Evolutionary conservation across 1,140 invertebrate genomes (phyloP), one percentile per base, ranked within the genome.

Genomic region (Maniola jurtina): DNA sequence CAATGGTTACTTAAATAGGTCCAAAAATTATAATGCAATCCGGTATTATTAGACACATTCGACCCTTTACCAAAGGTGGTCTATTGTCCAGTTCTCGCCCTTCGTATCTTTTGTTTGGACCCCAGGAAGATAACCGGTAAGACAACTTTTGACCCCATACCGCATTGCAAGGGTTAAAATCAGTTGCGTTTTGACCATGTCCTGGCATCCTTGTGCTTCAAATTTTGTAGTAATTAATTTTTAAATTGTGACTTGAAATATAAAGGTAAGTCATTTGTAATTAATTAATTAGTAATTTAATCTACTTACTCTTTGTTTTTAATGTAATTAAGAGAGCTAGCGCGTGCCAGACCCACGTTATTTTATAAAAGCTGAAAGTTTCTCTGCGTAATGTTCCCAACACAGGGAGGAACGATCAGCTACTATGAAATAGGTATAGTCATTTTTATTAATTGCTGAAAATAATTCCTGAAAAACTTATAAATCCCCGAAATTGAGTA

Each of bases 1-100:
- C 83, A 81, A 74, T 84, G 84, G 86, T 85, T 90, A 90, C 88
- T 90, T 86, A 90, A 90, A 90, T 88, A 90, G 86, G 86, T 88
- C 86, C 88, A 90, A 90, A 89, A 83, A 90, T 87, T 86, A 88
- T 86, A 90, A 88, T 89, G 77, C 64, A 75, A 78, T 81, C 71
- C 72, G 68, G 66, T 79, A 86, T 89, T 89, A 86, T 90, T 86
- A 45, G 13, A 45, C 10, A 86, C 38, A 58, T 67, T 65, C 71
- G 63, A 72, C 70, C 75, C 73, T 68, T 75, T 70, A 13, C 55
- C 66, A 77, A 79, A 83, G 79, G 73, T 79, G 79, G 71, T 78
- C 84, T 76, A 84, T 89, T 89, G 88, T 86, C 85, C 86, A 83
- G 77, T 85, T 80, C 5, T 56, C 77, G 81, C 79, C 87, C 86